Conservation (phyloP, 2,113 vertebrate species). For the Heloderma charlesbogerti region DNA sequence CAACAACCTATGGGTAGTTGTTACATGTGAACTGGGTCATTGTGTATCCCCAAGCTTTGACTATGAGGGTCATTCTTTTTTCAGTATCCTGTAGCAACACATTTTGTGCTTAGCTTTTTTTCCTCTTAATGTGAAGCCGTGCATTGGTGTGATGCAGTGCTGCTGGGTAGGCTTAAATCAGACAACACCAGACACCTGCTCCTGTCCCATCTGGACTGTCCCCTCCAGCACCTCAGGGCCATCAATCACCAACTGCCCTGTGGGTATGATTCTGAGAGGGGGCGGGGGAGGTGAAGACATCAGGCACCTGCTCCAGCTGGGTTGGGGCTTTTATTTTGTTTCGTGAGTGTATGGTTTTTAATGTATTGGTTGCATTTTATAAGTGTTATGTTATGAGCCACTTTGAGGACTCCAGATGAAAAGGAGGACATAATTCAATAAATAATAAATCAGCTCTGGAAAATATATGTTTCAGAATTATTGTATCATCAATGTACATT, state of each 20-base stretch:
- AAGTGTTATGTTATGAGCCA: neutral
- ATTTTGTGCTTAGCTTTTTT: neutral
- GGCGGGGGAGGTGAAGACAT: neutral
- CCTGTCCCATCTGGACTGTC: neutral
- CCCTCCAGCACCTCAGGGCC: neutral
- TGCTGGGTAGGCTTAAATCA: neutral
- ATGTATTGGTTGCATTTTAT: neutral
- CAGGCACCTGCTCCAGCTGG: too few species aligned
- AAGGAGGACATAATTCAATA: neutral
- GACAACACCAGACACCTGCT: neutral
- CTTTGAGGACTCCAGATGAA: neutral
- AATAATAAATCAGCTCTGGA: neutral
- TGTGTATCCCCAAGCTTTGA: neutral
- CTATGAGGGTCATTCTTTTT: too few species aligned
- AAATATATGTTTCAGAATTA: constrained; percentile 16
- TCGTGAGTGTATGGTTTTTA: neutral
- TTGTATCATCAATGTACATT: constrained; percentile 2
- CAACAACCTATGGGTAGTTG: too few species aligned
- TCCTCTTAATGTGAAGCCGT: fast-evolving
- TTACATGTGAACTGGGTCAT: neutral
- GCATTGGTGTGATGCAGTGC: too few species aligned
- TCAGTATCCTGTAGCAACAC: neutral
- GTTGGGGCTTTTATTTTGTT: too few species aligned
- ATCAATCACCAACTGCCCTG: neutral
- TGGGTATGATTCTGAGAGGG: neutral